Evolutionary conservation across 2,797 vertebrate species (phyloP).

Genomic region (Valencia hispanica): DNA sequence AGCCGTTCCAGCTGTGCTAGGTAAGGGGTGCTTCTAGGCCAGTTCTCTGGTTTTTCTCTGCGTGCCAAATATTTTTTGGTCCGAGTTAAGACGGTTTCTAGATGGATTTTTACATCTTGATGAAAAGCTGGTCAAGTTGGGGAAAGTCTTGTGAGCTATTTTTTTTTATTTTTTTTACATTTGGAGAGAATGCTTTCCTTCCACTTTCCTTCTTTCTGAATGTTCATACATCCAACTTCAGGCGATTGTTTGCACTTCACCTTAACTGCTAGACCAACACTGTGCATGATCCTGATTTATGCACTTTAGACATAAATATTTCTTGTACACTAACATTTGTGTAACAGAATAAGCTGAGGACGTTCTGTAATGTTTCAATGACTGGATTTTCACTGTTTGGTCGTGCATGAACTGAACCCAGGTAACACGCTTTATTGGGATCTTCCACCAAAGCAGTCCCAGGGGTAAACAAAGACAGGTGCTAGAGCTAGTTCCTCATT

Average conservation of each 20-base stretch:
- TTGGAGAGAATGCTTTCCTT: conserved; percentile 4
- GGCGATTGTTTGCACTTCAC: conserved; percentile 51
- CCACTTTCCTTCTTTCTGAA: not conserved
- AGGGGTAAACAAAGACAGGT: too few species aligned
- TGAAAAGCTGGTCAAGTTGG: not conserved
- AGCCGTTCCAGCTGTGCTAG: conserved; percentile 68
- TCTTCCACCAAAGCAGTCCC: not conserved
- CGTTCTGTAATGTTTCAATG: not conserved
- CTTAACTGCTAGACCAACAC: conserved; percentile 44
- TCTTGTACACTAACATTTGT: not conserved
- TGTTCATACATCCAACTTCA: conserved; percentile 35
- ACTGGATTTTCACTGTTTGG: not conserved
- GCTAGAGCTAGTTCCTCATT: not conserved
- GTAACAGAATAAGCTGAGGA: not conserved
- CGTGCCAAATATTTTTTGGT: conserved; percentile 69
- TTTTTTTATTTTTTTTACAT: conserved; percentile 22
- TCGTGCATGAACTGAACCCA: not conserved
- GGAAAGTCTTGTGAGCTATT: too few species aligned
- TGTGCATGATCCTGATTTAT: conserved; percentile 45
- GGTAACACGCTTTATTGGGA: not conserved
- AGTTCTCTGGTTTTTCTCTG: conserved; percentile 12
- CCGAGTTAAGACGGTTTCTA: conserved; percentile 24
- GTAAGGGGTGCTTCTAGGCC: conserved; percentile 36
- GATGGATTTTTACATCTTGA: not conserved
- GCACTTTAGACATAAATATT: conserved; percentile 33